Evolutionary conservation across 2,113 vertebrate species (phyloP), one percentile per base, ranked within the genome.

Genomic region (Chelonoidis abingdonii): DNA sequence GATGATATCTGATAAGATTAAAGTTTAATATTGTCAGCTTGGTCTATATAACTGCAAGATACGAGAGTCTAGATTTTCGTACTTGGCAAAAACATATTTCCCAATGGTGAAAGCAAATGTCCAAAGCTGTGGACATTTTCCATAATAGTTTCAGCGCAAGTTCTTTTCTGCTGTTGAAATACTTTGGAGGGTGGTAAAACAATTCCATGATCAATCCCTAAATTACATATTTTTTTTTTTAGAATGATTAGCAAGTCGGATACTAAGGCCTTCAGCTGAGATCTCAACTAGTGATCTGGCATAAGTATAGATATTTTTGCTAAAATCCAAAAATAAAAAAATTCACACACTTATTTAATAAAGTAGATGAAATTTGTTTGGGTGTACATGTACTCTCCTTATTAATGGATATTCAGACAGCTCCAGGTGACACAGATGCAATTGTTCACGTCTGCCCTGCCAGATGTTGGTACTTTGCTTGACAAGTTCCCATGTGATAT

Each of bases 371-470:
- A 91, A 84, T 38, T 2, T n/a, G 38, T 54, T 84, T 0, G 2
- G 56, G 38, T 82, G 56, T 75, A 41, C 12, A 29, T 10, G n/a
- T 27, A 31, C 56, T 47, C 11, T n/a, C 25, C 69, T 93, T 89
- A 83, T 88, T 83, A 89, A 90, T 81, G 65, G 90, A 47, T 13
- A 89, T 54, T 85, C 38, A 21, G 14, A 6, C n/a, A 31, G 76
- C 93, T 96, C 84, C 9, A 56, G 79, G 90, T 94, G 95, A 94
- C 72, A 76, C 29, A 17, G 80, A 75, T 38, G 79, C 90, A 90
- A 79, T 80, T 89, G 94, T 84, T 90, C 72, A 72, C 91, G 97
- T 96, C 94, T 97, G 96, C 38, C 57, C 81, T 80, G 93, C 91
- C 94, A 97, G 80, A 81, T 97, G 92, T 62, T 90, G 86, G 80